Percentiles rank a stretch among this genome's conserved stretches.
Evolutionary conservation across 1,140 invertebrate genomes (phyloP).

Genomic region (Meloidogyne floridensis): DNA sequence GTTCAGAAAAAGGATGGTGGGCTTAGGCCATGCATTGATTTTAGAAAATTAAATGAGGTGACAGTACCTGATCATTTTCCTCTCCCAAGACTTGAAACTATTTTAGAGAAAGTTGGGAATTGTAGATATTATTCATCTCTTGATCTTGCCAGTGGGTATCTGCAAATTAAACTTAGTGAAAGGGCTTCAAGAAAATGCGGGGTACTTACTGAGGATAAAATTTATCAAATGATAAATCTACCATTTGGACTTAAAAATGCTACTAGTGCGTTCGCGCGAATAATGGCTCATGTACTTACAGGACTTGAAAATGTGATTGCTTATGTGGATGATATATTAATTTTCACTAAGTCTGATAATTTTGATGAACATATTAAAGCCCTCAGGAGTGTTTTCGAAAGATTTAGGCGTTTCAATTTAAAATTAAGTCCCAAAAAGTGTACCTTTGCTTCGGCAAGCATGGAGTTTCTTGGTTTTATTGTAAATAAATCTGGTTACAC

Average conservation of each 20-base stretch:
- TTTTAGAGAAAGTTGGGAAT: slow-evolving; percentile 16
- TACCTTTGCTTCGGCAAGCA: background rate
- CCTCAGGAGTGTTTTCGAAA: background rate
- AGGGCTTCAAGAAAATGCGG: slow-evolving; percentile 1
- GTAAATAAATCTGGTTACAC: background rate
- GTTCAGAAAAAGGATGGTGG: slow-evolving; percentile 24
- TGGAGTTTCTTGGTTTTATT: background rate
- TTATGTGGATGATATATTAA: slow-evolving; percentile 8
- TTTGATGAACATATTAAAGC: background rate
- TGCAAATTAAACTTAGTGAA: slow-evolving; percentile 12
- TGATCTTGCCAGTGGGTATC: slow-evolving; percentile 19
- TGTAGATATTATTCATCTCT: slow-evolving; percentile 9
- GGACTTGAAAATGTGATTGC: background rate
- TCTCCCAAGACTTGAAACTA: slow-evolving; percentile 68
- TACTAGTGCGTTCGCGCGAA: background rate
- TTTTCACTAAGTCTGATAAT: background rate
- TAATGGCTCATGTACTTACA: background rate
- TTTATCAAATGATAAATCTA: slow-evolving; percentile 11
- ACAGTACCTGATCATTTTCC: slow-evolving; percentile 69
- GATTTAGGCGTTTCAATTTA: slow-evolving; percentile 10
- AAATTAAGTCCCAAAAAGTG: slow-evolving; percentile 18
- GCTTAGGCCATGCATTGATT: slow-evolving; percentile 68
- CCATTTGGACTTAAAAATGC: slow-evolving; percentile 12
- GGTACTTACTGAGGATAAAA: slow-evolving; percentile 11
- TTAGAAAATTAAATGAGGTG: slow-evolving; percentile 66